Percentiles rank a stretch among this genome's conserved stretches.
Conservation (phyloP, 1,140 invertebrate species). For the Megalopta genalis region DNA sequence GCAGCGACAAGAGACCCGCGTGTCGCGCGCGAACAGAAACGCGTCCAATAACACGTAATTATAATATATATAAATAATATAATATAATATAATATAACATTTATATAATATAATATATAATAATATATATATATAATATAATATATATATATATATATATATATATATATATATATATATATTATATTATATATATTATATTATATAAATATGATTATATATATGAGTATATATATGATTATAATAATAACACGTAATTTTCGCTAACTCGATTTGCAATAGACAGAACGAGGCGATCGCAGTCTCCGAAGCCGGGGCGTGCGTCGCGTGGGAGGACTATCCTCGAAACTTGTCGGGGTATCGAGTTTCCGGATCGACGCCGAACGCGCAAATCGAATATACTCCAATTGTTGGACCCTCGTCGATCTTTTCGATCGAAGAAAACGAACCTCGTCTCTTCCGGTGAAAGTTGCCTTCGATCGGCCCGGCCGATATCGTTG, state of each 20-base stretch:
- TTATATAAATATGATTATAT: too few species aligned
- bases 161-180: too few species aligned
- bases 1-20: conserved; percentile 17
- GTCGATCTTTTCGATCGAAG: conserved; percentile 3
- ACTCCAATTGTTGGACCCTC: neutral
- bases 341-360: neutral
- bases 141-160: too few species aligned
- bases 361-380: neutral
- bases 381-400: neutral
- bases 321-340: neutral
- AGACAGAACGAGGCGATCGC: neutral
- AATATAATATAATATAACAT: too few species aligned
- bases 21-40: conserved; percentile 25
- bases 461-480: conserved; percentile 7
- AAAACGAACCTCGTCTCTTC: neutral
- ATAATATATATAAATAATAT: too few species aligned
- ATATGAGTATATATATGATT: too few species aligned
- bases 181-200: too few species aligned
- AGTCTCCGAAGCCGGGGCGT: neutral
- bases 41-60: neutral
- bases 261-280: conserved; percentile 9
- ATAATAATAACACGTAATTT: too few species aligned
- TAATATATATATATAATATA: too few species aligned
- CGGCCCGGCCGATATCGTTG: neutral
- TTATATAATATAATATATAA: too few species aligned